Conservation (phyloP, 2,888 invertebrate genomes). For the Meteorus colon region DNA sequence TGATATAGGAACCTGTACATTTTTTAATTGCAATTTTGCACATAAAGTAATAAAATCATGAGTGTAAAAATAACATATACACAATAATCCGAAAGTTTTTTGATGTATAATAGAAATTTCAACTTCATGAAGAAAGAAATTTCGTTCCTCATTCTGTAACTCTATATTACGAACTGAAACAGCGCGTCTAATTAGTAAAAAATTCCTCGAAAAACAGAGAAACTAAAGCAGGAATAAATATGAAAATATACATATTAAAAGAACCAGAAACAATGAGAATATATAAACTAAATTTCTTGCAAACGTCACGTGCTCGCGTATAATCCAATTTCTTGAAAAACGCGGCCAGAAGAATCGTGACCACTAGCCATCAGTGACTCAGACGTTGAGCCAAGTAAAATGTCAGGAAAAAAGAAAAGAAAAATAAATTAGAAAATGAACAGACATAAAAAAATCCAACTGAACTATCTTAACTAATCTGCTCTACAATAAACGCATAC, state of each 20-base stretch:
- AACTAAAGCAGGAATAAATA: conserved; percentile 10
- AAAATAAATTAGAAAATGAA: conserved; percentile 28
- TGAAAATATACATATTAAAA: conserved; percentile 24
- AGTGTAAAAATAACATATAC: neutral
- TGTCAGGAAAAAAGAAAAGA: conserved; percentile 39
- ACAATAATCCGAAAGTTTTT: neutral
- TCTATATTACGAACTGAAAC: conserved; percentile 36
- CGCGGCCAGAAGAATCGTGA: conserved; percentile 37
- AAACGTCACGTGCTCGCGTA: conserved; percentile 45
- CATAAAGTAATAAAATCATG: conserved; percentile 8
- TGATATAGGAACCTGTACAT: neutral
- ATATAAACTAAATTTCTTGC: conserved; percentile 17
- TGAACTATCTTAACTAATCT: conserved; percentile 39
- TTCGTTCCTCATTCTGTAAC: neutral
- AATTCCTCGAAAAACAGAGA: conserved; percentile 16
- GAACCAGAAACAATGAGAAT: conserved; percentile 1
- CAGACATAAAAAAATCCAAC: conserved; percentile 37
- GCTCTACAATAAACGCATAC: conserved; percentile 44
- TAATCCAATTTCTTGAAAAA: conserved; percentile 50
- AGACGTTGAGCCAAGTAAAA: conserved; percentile 32
- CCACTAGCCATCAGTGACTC: conserved; percentile 25
- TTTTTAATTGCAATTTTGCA: neutral
- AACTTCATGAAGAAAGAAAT: conserved; percentile 12
- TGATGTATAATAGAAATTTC: conserved; percentile 32
- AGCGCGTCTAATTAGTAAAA: conserved; percentile 44